Evolutionary conservation across 1,140 invertebrate species (phyloP).

Genomic region (Drosophila nebulosa): DNA sequence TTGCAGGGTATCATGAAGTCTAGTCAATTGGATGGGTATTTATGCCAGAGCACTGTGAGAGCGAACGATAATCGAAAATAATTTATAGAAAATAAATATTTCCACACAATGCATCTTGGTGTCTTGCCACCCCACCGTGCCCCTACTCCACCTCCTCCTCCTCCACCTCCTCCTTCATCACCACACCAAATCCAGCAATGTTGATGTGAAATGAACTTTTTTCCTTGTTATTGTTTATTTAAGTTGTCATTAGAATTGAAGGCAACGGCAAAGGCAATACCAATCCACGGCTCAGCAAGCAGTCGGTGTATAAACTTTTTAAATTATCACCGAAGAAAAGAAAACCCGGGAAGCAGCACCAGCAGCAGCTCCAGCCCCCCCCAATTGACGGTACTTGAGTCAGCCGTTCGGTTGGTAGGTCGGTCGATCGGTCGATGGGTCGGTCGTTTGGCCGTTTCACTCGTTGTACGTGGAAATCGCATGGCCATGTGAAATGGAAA

Average conservation of each 20-base stretch:
- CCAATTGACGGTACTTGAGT: slow-evolving; percentile 53
- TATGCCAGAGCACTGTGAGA: not conserved
- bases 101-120: slow-evolving; percentile 37
- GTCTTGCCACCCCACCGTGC: not conserved
- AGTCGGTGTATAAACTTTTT: slow-evolving; percentile 72
- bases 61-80: slow-evolving; percentile 68
- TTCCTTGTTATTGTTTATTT: slow-evolving; percentile 66
- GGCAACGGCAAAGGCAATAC: slow-evolving; percentile 30
- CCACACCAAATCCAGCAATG: slow-evolving; percentile 40
- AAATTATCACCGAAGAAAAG: slow-evolving; percentile 67
- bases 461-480: slow-evolving; percentile 72
- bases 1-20: not conserved
- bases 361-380: slow-evolving; percentile 15
- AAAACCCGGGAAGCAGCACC: slow-evolving; percentile 15
- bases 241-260: slow-evolving; percentile 76
- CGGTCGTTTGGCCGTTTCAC: too few species aligned
- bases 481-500: slow-evolving; percentile 66
- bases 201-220: slow-evolving; percentile 58
- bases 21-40: not conserved
- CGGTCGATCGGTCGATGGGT: not conserved
- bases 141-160: not conserved
- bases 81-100: slow-evolving; percentile 79
- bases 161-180: not conserved
- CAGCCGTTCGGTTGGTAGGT: slow-evolving; percentile 9
- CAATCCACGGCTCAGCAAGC: slow-evolving; percentile 34